Percentiles rank a stretch among this genome's conserved stretches.
These are phyloP conservation scores for Porites lobata DNA, from an alignment of 92 coral and sea anemone genomes.

Conservation along the genomic window DNA sequence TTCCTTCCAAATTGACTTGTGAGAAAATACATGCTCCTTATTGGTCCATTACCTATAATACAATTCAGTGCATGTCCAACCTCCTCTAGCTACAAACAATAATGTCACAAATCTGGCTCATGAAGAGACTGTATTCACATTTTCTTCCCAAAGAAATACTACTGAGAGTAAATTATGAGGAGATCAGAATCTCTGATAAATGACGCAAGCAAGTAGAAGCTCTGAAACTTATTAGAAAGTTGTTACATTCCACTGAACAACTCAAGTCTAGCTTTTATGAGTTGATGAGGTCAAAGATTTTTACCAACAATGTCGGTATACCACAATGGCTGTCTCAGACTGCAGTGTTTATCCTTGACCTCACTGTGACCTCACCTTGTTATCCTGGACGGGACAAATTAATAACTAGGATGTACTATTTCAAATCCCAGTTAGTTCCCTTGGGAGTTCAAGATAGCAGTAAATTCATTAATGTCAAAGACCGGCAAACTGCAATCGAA, in stretches of 20 bases:
- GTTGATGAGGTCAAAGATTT: neutral
- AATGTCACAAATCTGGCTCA: conserved; percentile 1
- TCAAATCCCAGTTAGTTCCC: neutral
- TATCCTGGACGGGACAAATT: neutral
- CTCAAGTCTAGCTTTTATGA: neutral
- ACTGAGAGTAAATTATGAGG: neutral
- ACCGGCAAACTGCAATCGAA: no score
- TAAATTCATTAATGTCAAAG: no score
- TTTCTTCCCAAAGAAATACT: neutral
- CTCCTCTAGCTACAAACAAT: neutral
- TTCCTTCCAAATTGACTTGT: neutral
- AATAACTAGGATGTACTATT: neutral
- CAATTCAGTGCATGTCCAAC: conserved; percentile 1
- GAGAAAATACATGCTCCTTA: conserved; percentile 4
- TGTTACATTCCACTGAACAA: neutral
- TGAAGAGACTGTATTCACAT: neutral
- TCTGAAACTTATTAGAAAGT: neutral
- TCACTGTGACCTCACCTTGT: neutral
- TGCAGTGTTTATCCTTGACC: neutral
- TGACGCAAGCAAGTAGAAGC: conserved; percentile 1
- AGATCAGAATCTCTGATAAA: conserved; percentile 1
- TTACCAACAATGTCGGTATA: neutral
- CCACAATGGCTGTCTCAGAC: neutral
- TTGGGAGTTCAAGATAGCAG: neutral
- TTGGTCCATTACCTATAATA: neutral